phyloP scores from a whole-genome alignment of 2,797 vertebrate genomes.

The Leuciscus waleckii region DNA sequence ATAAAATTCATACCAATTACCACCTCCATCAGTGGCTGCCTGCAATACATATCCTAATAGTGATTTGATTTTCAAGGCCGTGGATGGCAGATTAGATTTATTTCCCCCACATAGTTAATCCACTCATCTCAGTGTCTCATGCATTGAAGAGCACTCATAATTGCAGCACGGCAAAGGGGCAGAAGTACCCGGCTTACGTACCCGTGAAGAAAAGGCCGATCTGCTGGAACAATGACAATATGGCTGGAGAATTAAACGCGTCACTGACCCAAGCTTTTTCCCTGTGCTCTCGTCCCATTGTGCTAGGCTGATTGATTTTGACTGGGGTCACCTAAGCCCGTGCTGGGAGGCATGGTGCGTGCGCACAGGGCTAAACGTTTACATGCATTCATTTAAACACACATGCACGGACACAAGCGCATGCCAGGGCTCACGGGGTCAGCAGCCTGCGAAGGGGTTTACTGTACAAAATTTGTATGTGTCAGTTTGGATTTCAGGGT shows the following conservation, averaged over 20 bases:
- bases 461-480: background rate
- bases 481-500: conserved; percentile 12
- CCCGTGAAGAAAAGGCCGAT: conserved; percentile 61
- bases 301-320: conserved; percentile 77
- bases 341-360: conserved; percentile 70
- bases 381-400: conserved; percentile 78
- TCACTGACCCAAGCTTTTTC: conserved; percentile 67
- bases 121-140: conserved; percentile 82
- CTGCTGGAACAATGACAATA: conserved; percentile 69
- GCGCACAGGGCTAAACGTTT: conserved; percentile 77
- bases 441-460: background rate
- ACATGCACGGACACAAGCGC: conserved; percentile 8
- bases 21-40: conserved; percentile 61
- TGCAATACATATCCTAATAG: conserved; percentile 69
- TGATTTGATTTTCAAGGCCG: conserved; percentile 75
- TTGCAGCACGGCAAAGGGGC: conserved; percentile 66
- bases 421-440: background rate
- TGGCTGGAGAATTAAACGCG: conserved; percentile 73
- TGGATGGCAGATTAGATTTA: conserved; percentile 78
- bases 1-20: conserved; percentile 4
- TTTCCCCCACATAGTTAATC: conserved; percentile 79
- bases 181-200: conserved; percentile 70
- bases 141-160: conserved; percentile 76
- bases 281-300: conserved; percentile 74
- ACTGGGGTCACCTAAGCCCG: conserved; percentile 77